phyloP scores from a whole-genome alignment of 2,888 invertebrate genomes.

The Patella caerulea region DNA sequence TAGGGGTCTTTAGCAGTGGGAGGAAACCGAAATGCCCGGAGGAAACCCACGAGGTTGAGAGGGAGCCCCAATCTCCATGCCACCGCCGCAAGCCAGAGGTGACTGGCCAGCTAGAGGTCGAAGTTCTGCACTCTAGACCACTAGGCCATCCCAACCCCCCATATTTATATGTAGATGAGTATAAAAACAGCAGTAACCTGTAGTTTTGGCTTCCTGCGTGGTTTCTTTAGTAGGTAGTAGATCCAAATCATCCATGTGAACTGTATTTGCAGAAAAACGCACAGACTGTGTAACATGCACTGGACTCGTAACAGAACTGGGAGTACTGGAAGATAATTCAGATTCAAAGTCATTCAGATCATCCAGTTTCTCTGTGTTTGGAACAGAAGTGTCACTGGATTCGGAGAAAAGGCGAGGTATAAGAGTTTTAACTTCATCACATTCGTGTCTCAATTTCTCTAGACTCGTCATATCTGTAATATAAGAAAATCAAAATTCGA shows the following conservation, averaged over 20 bases:
- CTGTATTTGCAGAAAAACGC: conserved; percentile 27
- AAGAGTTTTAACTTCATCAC: conserved; percentile 64
- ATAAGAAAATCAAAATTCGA: too few species aligned
- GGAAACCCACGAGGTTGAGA: too few species aligned
- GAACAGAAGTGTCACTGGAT: conserved; percentile 42
- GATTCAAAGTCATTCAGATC: conserved; percentile 30
- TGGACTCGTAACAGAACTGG: background rate
- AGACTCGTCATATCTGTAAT: conserved; percentile 54
- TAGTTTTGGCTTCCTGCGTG: background rate
- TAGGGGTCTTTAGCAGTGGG: too few species aligned
- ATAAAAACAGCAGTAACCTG: too few species aligned
- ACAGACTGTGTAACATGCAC: conserved; percentile 9
- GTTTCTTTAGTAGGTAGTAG: conserved; percentile 60
- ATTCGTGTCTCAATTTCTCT: conserved; percentile 62
- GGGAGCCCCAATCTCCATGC: too few species aligned
- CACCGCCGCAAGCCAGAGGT: too few species aligned
- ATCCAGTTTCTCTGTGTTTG: conserved; percentile 25
- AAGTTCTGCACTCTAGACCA: too few species aligned
- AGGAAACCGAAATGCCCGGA: too few species aligned
- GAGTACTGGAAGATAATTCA: conserved; percentile 19
- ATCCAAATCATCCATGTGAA: conserved; percentile 52
- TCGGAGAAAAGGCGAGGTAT: conserved; percentile 55
- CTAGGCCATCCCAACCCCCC: too few species aligned
- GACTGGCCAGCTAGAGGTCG: too few species aligned
- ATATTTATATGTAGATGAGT: too few species aligned